Percentiles rank a stretch among this genome's conserved stretches.
Conservation (phyloP, 2,113 vertebrate species). For the Cairina moschata region DNA sequence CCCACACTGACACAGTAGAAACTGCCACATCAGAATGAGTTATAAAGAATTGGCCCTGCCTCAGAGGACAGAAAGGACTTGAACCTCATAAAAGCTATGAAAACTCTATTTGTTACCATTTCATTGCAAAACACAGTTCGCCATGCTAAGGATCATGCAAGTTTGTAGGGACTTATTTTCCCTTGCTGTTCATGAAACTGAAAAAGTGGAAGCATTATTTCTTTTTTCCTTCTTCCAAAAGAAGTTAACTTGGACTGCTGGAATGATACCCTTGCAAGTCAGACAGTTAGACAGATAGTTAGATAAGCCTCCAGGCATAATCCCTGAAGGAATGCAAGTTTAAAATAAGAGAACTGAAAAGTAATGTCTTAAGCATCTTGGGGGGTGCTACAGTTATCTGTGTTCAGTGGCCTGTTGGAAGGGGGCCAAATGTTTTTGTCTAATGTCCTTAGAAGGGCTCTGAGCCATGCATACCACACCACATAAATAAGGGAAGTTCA, state of each 20-base stretch:
- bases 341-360: background rate
- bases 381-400: background rate
- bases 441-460: background rate
- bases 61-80: background rate
- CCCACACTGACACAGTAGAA: background rate
- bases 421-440: background rate
- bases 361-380: background rate
- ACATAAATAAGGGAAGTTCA: background rate
- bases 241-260: background rate
- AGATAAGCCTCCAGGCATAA: background rate
- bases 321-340: background rate
- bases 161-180: background rate
- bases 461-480: background rate
- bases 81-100: background rate
- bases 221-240: background rate
- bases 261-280: background rate
- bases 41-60: background rate
- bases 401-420: background rate
- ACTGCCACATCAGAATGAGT: background rate
- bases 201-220: background rate
- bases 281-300: background rate
- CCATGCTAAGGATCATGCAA: background rate
- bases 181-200: background rate
- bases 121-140: background rate
- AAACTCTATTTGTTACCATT: background rate